Conservation (phyloP, 2,797 vertebrate genomes). For the Prionace glauca region DNA sequence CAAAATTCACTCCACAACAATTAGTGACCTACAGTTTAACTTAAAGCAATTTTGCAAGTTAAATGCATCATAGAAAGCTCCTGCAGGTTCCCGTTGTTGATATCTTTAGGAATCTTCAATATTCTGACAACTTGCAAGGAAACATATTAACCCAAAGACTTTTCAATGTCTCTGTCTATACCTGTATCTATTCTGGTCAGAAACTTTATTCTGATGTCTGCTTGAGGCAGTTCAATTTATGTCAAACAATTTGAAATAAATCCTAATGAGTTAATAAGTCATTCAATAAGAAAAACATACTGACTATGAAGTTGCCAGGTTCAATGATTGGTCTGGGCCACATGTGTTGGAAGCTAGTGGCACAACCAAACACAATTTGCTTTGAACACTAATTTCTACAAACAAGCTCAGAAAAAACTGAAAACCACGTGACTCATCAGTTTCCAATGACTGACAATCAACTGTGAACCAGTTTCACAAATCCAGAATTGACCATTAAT, state of each 20-base stretch:
- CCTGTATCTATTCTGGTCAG: background rate
- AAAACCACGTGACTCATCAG: background rate
- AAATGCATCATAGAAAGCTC: background rate
- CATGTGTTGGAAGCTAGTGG: background rate
- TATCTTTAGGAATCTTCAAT: background rate
- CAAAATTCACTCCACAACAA: background rate
- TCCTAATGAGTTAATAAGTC: background rate
- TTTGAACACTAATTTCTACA: background rate
- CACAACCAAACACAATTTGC: background rate
- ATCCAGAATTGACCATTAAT: background rate
- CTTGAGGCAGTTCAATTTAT: background rate
- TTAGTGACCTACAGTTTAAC: background rate
- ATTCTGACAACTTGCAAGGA: background rate
- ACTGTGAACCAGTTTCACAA: background rate
- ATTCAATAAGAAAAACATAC: background rate
- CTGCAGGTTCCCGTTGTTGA: background rate
- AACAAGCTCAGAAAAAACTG: background rate
- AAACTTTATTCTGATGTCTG: background rate
- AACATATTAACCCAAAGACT: background rate
- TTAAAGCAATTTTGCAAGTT: background rate
- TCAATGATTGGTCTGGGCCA: background rate
- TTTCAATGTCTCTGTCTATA: background rate
- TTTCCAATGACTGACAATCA: background rate
- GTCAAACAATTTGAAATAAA: background rate
- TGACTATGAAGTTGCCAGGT: background rate